Conservation (phyloP, 1,140 invertebrate species). For the Delia radicum region DNA sequence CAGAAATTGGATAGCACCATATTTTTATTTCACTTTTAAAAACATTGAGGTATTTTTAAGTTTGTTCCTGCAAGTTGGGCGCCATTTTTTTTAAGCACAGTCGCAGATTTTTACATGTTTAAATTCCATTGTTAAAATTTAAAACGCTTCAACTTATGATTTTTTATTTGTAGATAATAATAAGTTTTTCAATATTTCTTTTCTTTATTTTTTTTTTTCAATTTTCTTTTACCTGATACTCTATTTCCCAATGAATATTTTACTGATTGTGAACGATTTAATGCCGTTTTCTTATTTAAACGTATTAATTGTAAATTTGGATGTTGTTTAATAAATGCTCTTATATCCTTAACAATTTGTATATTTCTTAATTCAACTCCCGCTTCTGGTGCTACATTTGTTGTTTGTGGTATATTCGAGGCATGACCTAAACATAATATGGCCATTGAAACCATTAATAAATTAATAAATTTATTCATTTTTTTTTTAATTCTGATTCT, state of each 20-base stretch:
- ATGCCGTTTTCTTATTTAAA: constrained; percentile 27
- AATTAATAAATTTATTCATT: background rate
- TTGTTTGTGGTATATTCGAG: background rate
- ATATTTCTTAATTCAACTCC: constrained; percentile 29
- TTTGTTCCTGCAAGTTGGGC: too few species aligned
- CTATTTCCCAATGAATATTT: constrained; percentile 43
- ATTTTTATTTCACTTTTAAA: too few species aligned
- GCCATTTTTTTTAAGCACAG: too few species aligned
- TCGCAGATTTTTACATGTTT: too few species aligned
- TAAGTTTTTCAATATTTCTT: too few species aligned
- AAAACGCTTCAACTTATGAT: too few species aligned
- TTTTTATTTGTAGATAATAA: too few species aligned
- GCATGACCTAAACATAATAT: background rate
- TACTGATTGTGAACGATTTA: constrained; percentile 25
- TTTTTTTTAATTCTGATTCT: background rate
- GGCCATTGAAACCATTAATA: background rate
- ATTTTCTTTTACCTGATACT: constrained; percentile 35
- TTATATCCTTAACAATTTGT: constrained; percentile 40
- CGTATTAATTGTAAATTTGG: constrained; percentile 36
- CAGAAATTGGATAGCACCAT: too few species aligned
- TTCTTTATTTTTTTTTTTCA: background rate
- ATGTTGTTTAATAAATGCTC: constrained; percentile 37
- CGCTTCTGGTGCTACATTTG: background rate
- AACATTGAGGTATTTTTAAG: too few species aligned
- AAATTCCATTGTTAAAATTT: too few species aligned